Percentiles rank a stretch among this genome's conserved stretches.
phyloP scores from a whole-genome alignment of 1,140 invertebrate species.

The Drosophila santomea region DNA sequence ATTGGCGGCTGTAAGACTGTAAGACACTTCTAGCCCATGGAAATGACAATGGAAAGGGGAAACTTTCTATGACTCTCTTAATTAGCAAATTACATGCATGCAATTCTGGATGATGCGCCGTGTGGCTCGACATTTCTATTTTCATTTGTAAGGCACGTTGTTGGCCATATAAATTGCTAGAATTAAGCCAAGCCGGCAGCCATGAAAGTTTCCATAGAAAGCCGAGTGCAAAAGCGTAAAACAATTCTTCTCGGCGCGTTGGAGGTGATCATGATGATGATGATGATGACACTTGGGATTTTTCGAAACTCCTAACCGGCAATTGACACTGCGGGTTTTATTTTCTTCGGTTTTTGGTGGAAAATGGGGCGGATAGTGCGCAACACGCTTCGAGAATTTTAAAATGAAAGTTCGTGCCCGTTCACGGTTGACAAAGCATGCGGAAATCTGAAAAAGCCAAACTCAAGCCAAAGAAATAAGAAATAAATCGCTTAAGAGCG shows the following conservation, averaged over 20 bases:
- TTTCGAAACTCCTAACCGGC: conserved; percentile 38
- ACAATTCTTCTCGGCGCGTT: neutral
- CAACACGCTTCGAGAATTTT: conserved; percentile 74
- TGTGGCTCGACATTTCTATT: conserved; percentile 1
- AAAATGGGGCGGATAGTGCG: conserved; percentile 31
- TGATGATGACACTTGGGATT: conserved; percentile 45
- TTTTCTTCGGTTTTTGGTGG: neutral
- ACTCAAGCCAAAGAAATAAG: conserved; percentile 3
- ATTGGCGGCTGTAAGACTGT: neutral
- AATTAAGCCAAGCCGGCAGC: conserved; percentile 50
- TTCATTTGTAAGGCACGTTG: conserved; percentile 50
- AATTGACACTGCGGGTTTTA: conserved; percentile 3
- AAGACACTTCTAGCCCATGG: conserved; percentile 20
- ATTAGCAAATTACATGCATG: conserved; percentile 49
- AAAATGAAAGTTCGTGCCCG: conserved; percentile 82
- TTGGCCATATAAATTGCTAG: conserved; percentile 24
- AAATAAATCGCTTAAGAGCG: conserved; percentile 50
- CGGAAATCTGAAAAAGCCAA: conserved; percentile 61
- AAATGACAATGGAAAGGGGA: conserved; percentile 14
- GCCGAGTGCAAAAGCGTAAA: conserved; percentile 22
- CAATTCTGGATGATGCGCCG: conserved; percentile 34
- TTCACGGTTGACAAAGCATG: conserved; percentile 82
- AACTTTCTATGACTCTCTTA: conserved; percentile 56
- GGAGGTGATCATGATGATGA: conserved; percentile 37
- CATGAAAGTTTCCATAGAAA: conserved; percentile 54